Conservation (phyloP, 37 sponge, comb jelly and placozoan species). For the Cliona cf. orientalis region DNA sequence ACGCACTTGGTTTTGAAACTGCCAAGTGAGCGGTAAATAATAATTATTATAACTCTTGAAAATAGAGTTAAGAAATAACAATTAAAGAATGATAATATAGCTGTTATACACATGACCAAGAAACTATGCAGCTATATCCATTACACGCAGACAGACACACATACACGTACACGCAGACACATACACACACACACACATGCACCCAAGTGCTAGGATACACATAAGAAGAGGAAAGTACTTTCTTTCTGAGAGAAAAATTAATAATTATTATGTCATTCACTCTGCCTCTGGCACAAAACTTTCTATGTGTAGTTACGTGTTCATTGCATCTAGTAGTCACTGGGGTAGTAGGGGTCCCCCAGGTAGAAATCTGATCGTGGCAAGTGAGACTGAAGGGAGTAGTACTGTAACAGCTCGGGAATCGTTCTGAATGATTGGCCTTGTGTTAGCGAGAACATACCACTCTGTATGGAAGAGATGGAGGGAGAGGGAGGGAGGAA, state of each 20-base stretch:
- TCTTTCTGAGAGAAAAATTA: too few species aligned
- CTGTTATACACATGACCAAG: background rate
- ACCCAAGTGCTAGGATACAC: background rate
- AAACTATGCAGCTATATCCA: background rate
- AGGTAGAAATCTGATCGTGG: conserved; percentile 61
- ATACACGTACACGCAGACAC: background rate
- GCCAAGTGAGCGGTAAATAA: background rate
- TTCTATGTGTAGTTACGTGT: too few species aligned
- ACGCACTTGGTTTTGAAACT: background rate
- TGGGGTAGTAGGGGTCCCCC: conserved; percentile 49
- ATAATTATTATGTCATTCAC: too few species aligned
- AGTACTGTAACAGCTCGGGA: conserved; percentile 63
- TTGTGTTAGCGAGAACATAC: conserved; percentile 38
- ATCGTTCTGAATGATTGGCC: conserved; percentile 53
- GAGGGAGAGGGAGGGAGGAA: background rate
- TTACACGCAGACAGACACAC: background rate
- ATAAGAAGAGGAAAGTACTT: too few species aligned
- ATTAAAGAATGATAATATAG: background rate
- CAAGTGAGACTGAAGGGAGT: conserved; percentile 18
- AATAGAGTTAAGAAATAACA: background rate
- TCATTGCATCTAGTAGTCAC: background rate
- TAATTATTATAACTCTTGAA: background rate
- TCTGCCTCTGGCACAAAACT: too few species aligned
- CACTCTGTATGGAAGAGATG: conserved; percentile 8
- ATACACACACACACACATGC: background rate